Evolutionary conservation across 2,888 invertebrate genomes (phyloP), one percentile per base, ranked within the genome.

Genomic region (Thymelicus lineola): DNA sequence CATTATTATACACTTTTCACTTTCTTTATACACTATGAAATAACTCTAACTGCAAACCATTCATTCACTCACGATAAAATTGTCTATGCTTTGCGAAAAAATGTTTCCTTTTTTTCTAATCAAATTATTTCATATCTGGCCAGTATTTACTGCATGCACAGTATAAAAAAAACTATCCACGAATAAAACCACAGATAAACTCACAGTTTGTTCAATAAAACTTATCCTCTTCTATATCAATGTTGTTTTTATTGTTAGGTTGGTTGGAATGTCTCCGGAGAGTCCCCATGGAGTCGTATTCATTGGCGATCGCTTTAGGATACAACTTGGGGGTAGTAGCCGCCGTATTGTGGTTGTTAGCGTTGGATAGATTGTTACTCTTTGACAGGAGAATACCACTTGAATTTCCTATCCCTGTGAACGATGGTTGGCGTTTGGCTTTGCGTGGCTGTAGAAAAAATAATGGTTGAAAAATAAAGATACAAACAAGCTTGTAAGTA

Each of bases 241-340:
- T 88, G 73, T 95, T 94, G 72, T 91, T 95, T 62, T 94, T 95
- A 45, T 95, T 96, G 81, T 96, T 96, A 36, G 93, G 91, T 57
- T 96, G 96, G 94, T 88, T 97, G 94, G 97, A 97, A 84, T 97
- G 97, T 62, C 97, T 91, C 77, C 96, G 95, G 50, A 97, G 86
- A 0, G 97, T 97, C 15, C 97, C 96, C 65, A 96, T 96, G 0
- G 93, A 86, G 81, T 97, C 97, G 81, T 96, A 97, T 75, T 97
- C 97, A 73, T 97, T 97, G 60, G 94, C 95, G 79, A 95, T 95
- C 72, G 94, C 96, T 86, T 96, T 97, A 45, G 95, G 95, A 82
- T 96, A 96, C 66, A 95, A 89, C 84, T 95, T 97, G 62, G 95
- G 96, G 0, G 95, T 95, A 0, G 95, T 94, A 28, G 94, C 86